Conservation (phyloP, 2,797 vertebrate species). For the Limosa lapponica region DNA sequence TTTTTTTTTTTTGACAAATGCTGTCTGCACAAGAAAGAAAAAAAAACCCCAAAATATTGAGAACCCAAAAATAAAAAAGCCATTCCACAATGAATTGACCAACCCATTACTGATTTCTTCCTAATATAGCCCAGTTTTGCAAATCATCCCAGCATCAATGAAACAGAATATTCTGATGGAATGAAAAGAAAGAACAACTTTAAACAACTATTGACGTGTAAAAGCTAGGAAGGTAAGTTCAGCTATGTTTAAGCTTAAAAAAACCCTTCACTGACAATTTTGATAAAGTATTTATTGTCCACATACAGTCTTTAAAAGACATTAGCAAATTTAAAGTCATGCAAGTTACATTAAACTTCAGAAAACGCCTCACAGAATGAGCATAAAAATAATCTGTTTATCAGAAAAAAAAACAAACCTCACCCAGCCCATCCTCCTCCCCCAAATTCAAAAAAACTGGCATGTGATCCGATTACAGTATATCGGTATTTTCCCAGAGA, state of each 20-base stretch:
- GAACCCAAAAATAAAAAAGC: neutral
- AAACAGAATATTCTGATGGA: neutral
- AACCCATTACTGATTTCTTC: neutral
- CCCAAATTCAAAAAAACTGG: neutral
- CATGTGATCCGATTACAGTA: neutral
- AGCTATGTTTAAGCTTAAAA: neutral
- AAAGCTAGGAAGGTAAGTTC: neutral
- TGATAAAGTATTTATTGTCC: neutral
- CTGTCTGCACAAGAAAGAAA: neutral
- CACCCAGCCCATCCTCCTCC: neutral
- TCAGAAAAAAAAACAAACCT: rapidly evolving
- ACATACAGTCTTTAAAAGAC: neutral
- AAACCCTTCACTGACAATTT: neutral
- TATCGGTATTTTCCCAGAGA: neutral
- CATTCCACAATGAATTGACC: neutral
- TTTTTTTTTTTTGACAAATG: neutral
- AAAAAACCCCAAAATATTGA: neutral
- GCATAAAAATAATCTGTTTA: neutral
- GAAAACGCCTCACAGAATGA: neutral
- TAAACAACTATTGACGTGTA: neutral
- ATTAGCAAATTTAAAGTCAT: neutral
- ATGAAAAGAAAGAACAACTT: neutral
- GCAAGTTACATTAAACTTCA: neutral
- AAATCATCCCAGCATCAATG: neutral
- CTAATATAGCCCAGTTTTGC: neutral